Evolutionary conservation across 2,888 invertebrate species (phyloP).

Genomic region (Blastobasis lacticolella): DNA sequence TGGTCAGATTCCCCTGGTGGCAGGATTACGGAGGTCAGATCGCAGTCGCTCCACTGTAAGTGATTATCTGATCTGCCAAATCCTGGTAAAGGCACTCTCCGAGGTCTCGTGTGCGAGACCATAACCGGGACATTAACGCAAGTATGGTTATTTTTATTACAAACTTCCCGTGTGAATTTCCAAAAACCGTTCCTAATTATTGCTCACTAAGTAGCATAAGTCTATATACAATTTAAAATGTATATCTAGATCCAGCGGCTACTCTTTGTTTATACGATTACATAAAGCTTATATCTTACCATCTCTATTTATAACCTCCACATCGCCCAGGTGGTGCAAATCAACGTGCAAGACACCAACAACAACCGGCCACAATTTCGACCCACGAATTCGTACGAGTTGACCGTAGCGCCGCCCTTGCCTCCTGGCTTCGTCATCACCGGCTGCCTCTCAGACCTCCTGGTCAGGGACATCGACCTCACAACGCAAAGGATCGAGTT

Average conservation of each 20-base stretch:
- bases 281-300: slow-evolving; percentile 2
- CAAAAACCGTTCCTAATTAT: no score
- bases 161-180: no score
- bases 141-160: no score
- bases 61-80: no score
- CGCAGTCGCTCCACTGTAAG: no score
- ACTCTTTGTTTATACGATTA: neutral
- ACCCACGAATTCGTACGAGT: slow-evolving; percentile 35
- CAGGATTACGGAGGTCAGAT: no score
- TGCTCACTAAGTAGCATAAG: no score
- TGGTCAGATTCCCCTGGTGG: no score
- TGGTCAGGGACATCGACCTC: slow-evolving; percentile 68
- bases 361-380: slow-evolving; percentile 59
- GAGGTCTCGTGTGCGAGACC: no score
- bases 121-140: no score
- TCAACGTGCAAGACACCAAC: slow-evolving; percentile 63
- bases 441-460: slow-evolving; percentile 49
- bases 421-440: slow-evolving; percentile 57
- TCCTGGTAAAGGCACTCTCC: no score
- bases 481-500: slow-evolving; percentile 57
- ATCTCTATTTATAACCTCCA: slow-evolving; percentile 17
- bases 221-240: no score
- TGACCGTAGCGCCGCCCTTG: slow-evolving; percentile 60
- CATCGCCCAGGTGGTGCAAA: slow-evolving; percentile 38
- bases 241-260: neutral